Evolutionary conservation across 2,888 invertebrate species (phyloP).

Genomic region (Epicampocera succincta): DNA sequence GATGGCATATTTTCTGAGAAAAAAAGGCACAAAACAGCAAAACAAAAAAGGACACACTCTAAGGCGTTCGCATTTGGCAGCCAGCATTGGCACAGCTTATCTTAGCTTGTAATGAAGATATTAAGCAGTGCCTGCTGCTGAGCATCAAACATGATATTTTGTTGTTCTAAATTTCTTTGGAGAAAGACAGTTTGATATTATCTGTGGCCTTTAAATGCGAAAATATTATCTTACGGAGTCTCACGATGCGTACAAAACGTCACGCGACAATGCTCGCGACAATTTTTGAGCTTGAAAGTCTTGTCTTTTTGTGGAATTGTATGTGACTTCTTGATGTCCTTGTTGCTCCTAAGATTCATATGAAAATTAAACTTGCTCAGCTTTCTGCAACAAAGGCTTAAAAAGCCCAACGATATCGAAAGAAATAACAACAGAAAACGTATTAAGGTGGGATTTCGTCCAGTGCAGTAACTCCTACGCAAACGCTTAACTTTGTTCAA

Average conservation of each 20-base stretch:
- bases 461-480: too few relatives aligned
- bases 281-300: conserved; percentile 19
- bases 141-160: conserved; percentile 15
- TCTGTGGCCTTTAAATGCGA: conserved; percentile 29
- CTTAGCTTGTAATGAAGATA: conserved; percentile 29
- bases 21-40: background rate
- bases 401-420: too few relatives aligned
- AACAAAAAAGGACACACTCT: conserved; percentile 40
- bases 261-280: conserved; percentile 74
- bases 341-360: too few relatives aligned
- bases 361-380: too few relatives aligned
- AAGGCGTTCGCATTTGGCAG: background rate
- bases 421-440: too few relatives aligned
- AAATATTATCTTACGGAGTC: conserved; percentile 45
- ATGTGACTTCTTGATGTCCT: too few relatives aligned
- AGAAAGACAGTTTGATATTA: conserved; percentile 49
- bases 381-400: too few relatives aligned
- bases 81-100: background rate
- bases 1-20: conserved; percentile 59
- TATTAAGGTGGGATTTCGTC: too few relatives aligned
- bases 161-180: conserved; percentile 37
- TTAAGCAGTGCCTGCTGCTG: conserved; percentile 2
- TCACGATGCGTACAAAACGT: conserved; percentile 61
- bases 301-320: too few relatives aligned
- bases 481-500: too few relatives aligned